Evolutionary conservation across 2,797 vertebrate genomes (phyloP), one percentile per base, ranked within the genome.

Genomic region (Spizella passerina): DNA sequence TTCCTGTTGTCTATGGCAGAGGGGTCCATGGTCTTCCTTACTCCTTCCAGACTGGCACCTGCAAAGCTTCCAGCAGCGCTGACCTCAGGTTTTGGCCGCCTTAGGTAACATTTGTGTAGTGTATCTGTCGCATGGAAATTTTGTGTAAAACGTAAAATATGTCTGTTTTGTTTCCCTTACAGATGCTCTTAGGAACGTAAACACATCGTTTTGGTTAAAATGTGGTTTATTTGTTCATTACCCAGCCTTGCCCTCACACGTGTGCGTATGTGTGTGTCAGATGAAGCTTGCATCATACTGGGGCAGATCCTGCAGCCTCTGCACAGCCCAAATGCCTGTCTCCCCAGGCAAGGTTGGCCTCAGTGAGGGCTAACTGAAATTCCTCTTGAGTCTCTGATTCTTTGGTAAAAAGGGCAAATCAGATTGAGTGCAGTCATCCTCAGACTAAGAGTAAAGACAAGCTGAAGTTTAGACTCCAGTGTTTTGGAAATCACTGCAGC

Each of bases 131-230:
- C 71, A 41, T 94, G 96, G 95, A 96, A 97, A 92, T 96, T 82
- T 6, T 95, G 61, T 70, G 82, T 93, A 84, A 96, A 94, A 86
- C 3, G 5, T 89, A 86, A 94, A 94, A 77, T 83, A 87, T 81
- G 94, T 86, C 90, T 84, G 75, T 66, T 96, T 91, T 94, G 77
- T 94, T 94, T 96, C 93, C 86, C 66, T 96, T 94, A 94, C 93
- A 91, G 91, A 88, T 96, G 79, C 55, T 94, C 56, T 91, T 85
- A 94, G 84, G 97, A 97, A 97, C 5, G 61, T 96, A 96, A 96
- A 96, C 94, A 96, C 84, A 78, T 94, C 65, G 77, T 95, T 96
- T 96, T 84, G 90, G 93, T 97, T 96, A 82, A 88, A 95, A 65
- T 89, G 86, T 60, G 91, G 91, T 92, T 96, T 93, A 70, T 95